A percentile compares a stretch with the other conserved stretches of the same genome.
phyloP scores from a whole-genome alignment of 2,113 vertebrate genomes.

The Hoplias malabaricus region DNA sequence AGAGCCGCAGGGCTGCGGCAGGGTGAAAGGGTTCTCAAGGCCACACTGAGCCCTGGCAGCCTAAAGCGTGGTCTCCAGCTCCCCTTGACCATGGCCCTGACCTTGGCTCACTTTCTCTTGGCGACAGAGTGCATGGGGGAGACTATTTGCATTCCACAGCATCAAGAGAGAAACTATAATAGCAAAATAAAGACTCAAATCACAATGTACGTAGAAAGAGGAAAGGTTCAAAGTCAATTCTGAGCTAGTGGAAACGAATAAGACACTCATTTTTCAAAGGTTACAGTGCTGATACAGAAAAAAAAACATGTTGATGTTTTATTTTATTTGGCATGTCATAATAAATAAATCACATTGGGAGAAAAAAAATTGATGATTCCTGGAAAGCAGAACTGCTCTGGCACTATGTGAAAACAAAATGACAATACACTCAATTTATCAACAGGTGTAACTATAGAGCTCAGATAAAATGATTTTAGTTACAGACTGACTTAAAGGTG shows the following conservation, averaged over 20 bases:
- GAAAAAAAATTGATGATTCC: not conserved
- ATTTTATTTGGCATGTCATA: not conserved
- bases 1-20: not conserved
- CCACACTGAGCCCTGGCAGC: not conserved
- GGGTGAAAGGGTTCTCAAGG: not conserved
- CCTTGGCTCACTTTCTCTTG: constrained; percentile 43
- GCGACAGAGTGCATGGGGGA: constrained; percentile 5
- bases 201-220: not conserved
- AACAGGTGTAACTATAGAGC: no score
- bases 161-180: constrained; percentile 44
- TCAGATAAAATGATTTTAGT: not conserved
- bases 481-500: not conserved
- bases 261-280: not conserved
- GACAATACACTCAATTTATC: not conserved
- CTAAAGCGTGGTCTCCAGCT: not conserved
- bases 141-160: constrained; percentile 49
- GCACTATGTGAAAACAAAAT: not conserved
- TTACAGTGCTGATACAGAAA: not conserved
- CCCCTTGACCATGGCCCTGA: constrained; percentile 37
- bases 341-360: not conserved
- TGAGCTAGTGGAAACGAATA: not conserved
- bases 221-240: not conserved
- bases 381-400: not conserved
- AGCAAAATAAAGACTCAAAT: constrained; percentile 32
- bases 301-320: constrained; percentile 1